Base-by-base conservation (phyloP, 30 jellyfish, hydroid and myxozoan genomes). In the Clytia hemisphaerica region DNA sequence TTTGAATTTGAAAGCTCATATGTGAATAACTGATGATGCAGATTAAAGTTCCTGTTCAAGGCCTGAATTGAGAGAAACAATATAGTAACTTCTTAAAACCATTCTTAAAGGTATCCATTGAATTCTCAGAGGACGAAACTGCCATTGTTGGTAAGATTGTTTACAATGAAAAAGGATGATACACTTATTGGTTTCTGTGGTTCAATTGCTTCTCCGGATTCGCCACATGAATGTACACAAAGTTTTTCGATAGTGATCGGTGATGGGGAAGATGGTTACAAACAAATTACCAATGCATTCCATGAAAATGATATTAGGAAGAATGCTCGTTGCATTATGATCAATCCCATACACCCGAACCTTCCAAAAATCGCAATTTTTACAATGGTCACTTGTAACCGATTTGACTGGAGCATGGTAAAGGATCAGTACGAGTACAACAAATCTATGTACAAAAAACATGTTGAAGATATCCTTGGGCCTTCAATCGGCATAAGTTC, bases 131-230 rank as follows among this genome's bases (percentile, higher is more conserved):
- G 64, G 25, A 50, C 4, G 21, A 50, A 50, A 50, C 25, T 28
- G 19, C 15, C 53, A 42, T 42, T 42, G n/a, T 28, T 50, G 64
- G 25, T n/a, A 32, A n/a, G 25, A 18, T 6, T 18, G 21, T 28
- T 50, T 7, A n/a, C 19, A n/a, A n/a, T 7, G 19, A 28, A 50
- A 32, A n/a, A 18, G 22, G 25, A 6, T 4, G 64, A 50, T 50
- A 50, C 10, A n/a, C 25, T 50, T 6, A n/a, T 50, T 5, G 64
- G 64, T n/a, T 50, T 50, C 25, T 50, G 64, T 50, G 64, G 64
- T 50, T 12, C n/a, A n/a, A 42, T n/a, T 9, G 53, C n/a, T n/a
- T n/a, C n/a, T n/a, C n/a, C 53, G n/a, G 53, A n/a, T 9, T 12
- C 12, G 12, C 19, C 19, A 9, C 64, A 50, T 50, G 64, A 6